These are phyloP conservation scores for Ladona fulva DNA, from an alignment of 1,140 invertebrate genomes.

Conservation along the genomic window DNA sequence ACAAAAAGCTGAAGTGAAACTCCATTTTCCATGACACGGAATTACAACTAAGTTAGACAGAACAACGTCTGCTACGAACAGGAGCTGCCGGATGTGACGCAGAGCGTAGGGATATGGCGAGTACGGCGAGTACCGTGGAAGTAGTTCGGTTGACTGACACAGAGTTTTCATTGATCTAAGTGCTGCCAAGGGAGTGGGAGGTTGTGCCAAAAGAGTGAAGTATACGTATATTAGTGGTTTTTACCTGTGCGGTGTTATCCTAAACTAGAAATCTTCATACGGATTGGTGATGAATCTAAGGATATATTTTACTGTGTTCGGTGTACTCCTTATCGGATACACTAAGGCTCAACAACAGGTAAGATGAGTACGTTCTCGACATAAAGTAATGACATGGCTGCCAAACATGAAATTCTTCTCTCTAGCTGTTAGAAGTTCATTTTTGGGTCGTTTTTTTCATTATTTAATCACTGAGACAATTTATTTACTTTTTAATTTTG, in stretches of 20 bases:
- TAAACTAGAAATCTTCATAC: background rate
- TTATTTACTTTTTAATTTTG: too few relatives aligned
- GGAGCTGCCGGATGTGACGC: background rate
- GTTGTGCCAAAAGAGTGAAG: slow-evolving; percentile 5
- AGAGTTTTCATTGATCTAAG: slow-evolving; percentile 6
- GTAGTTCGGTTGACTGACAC: background rate
- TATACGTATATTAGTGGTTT: background rate
- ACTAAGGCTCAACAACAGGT: slow-evolving; percentile 4
- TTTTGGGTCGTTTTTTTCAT: too few relatives aligned
- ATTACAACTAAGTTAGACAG: too few relatives aligned
- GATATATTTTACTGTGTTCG: slow-evolving; percentile 7
- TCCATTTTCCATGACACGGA: too few relatives aligned
- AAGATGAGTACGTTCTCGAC: background rate
- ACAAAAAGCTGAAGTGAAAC: too few relatives aligned
- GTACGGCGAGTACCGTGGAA: background rate
- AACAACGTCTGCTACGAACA: background rate
- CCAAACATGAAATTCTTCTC: background rate
- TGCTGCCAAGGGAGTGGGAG: background rate
- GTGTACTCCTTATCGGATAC: background rate
- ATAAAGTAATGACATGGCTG: slow-evolving; percentile 1
- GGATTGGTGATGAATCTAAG: background rate
- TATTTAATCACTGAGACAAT: too few relatives aligned
- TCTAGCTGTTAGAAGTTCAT: background rate
- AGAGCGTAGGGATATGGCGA: background rate
- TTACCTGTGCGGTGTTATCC: background rate